Percentiles rank a stretch among this genome's conserved stretches.
phyloP scores from a whole-genome alignment of 2,113 vertebrate species.

The Rutilus rutilus region DNA sequence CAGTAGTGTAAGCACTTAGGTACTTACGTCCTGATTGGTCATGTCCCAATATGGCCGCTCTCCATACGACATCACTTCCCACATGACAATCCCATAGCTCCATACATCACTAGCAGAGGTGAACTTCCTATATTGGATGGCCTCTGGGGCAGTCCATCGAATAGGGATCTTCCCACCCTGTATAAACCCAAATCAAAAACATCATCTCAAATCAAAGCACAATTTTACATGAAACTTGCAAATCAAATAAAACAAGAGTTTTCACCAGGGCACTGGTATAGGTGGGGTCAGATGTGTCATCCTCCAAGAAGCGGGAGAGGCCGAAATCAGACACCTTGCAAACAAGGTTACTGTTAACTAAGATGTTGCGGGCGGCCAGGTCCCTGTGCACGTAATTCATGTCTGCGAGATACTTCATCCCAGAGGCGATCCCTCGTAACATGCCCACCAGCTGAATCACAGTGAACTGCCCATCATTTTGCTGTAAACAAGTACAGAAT shows the following conservation, averaged over 20 bases:
- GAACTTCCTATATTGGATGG: slow-evolving; percentile 85
- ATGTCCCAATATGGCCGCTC: slow-evolving; percentile 85
- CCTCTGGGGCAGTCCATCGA: slow-evolving; percentile 83
- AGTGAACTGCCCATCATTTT: slow-evolving; percentile 98
- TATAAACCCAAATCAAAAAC: slow-evolving; percentile 55
- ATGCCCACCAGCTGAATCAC: slow-evolving; percentile 99
- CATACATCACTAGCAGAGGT: slow-evolving; percentile 82
- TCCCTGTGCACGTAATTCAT: slow-evolving; percentile 99
- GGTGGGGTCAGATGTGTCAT: slow-evolving; percentile 95
- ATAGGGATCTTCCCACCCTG: slow-evolving; percentile 86
- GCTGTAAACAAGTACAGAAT: slow-evolving; percentile 71
- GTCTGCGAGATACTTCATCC: slow-evolving; percentile 97
- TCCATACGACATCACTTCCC: slow-evolving; percentile 85
- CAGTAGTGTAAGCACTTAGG: neutral
- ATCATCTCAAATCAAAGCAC: neutral
- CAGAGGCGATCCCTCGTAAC: slow-evolving; percentile 93
- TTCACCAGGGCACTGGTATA: slow-evolving; percentile 97
- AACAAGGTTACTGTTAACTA: slow-evolving; percentile 98
- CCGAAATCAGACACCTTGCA: slow-evolving; percentile 98
- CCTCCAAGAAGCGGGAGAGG: slow-evolving; percentile 96
- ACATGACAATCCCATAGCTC: slow-evolving; percentile 86
- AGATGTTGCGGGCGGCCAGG: slow-evolving; percentile 95
- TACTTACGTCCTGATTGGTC: slow-evolving; percentile 83
- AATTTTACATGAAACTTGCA: neutral
- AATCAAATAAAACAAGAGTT: neutral